phyloP scores from a whole-genome alignment of 2,797 vertebrate genomes.

The Periparus ater region DNA sequence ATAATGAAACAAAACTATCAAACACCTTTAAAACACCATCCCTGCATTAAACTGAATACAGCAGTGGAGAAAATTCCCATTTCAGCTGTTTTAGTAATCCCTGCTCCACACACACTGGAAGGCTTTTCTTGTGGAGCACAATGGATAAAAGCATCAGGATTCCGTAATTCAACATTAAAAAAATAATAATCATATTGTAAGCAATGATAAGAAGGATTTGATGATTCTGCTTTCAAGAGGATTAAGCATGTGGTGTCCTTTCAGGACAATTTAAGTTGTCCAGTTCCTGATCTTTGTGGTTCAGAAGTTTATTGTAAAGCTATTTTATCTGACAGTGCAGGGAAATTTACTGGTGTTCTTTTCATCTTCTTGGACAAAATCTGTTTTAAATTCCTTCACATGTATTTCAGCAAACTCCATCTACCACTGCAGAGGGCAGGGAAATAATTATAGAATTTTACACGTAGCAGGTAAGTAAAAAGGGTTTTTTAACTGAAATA shows the following conservation, averaged over 20 bases:
- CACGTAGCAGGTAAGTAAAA: not conserved
- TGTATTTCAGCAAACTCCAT: not conserved
- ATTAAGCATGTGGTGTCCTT: not conserved
- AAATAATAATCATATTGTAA: not conserved
- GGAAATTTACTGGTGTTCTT: conserved; percentile 42
- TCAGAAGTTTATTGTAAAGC: conserved; percentile 26
- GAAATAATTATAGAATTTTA: not conserved
- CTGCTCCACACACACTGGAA: not conserved
- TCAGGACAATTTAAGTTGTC: not conserved
- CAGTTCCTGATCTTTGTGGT: conserved; percentile 13
- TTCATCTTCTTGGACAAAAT: conserved; percentile 32
- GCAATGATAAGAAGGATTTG: not conserved
- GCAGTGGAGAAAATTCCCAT: not conserved
- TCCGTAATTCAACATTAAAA: not conserved
- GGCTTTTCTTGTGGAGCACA: not conserved
- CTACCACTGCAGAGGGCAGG: not conserved
- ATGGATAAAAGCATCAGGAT: conserved; percentile 16
- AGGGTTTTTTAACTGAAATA: not conserved
- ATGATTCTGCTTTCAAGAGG: not conserved
- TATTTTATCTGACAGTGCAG: conserved; percentile 20
- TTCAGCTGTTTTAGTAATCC: not conserved
- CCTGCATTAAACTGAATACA: not conserved
- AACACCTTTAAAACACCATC: not conserved
- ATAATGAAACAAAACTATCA: not conserved
- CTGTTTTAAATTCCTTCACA: not conserved